Base-by-base conservation (phyloP, 2,113 vertebrate species). In the Damaliscus lunatus region DNA sequence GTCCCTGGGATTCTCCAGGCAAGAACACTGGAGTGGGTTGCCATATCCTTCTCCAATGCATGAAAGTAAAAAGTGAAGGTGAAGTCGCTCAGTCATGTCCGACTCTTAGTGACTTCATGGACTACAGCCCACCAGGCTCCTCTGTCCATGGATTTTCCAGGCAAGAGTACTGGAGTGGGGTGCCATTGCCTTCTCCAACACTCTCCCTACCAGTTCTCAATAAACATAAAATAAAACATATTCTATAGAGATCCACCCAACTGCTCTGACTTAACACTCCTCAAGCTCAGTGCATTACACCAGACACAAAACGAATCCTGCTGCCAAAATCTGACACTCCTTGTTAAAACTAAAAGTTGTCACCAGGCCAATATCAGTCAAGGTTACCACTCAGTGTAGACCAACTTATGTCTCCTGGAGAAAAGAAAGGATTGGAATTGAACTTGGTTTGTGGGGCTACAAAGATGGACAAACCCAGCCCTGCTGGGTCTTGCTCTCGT, bases 351-450 rank as follows among this genome's bases (percentile, higher is more conserved):
- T 6, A 19, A 16, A 48, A 64, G 91, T 23, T 9, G 2, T 40
- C 74, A 29, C 33, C 8, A 62, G 16, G n/a, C 48, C 23, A 57
- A 1, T 7, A 23, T 46, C 29, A 40, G 52, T 21, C 88, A n/a
- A 13, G 27, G 11, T 71, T 48, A 48, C 60, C 16, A 3, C 21
- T 48, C 53, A 6, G 0, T 10, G 12, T 27, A 89, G 23, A 90
- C 60, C 43, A 21, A 9, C 6, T 46, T 53, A 11, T 0, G 8
- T 10, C 40, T 77, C 60, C 46, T 60, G 12, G 19, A 13, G 17
- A 3, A 3, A 11, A 50, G 31, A 5, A 43, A 6, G 13, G 11
- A 2, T 4, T 3, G 13, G 11, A 15, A 57, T 1, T 17, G 46
- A 60, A 31, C 36, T 17, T 43, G 57, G n/a, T 64, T 31, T 62